Evolutionary conservation across 2,888 invertebrate genomes (phyloP), one percentile per base, ranked within the genome.

Genomic region (Tuberolachnus salignus): DNA sequence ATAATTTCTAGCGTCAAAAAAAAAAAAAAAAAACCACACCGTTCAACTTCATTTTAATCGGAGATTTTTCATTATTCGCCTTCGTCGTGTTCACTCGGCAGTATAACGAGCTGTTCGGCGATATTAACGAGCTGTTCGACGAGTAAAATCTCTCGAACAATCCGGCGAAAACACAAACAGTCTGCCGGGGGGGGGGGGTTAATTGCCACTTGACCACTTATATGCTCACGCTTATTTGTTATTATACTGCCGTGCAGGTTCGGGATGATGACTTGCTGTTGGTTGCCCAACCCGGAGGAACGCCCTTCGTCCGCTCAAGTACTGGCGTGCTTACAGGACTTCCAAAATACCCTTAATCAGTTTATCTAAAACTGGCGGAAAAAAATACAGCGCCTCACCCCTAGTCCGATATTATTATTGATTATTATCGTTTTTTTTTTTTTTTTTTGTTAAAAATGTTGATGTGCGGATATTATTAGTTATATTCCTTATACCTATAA

Each of bases 181-280:
- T 23, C 26, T 10, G 9, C 34, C 3, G 6, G 34, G 49, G 19
- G n/a, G 49, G 19, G 49, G 19, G n/a, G 49, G 19, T 71, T 21
- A 49, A 61, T 23, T 6, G n/a, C 0, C 16, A 23, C 9, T 14
- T 23, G 13, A n/a, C 0, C 16, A 23, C 9, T 14, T 23, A 11
- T 9, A 11, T 1, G 6, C 34, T 34, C 34, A 6, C 6, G 6
- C 16, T 61, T 9, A 16, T 61, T 57, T 70, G 26, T 14, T n/a
- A 34, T 49, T 51, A 13, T 9, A 16, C 23, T 49, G 1, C 49
- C 42, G 3, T 16, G 26, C 85, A 91, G 91, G 85, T 92, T 90
- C 84, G 90, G 91, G 66, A 87, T 92, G 81, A 92, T 92, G 92
- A 90, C 90, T 8, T 91, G 91, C 86, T 92, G 92, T 83, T 92